These are phyloP conservation scores for Forbesichthys papilliferus DNA, from an alignment of 2,113 vertebrate species.

Conservation along the genomic window DNA sequence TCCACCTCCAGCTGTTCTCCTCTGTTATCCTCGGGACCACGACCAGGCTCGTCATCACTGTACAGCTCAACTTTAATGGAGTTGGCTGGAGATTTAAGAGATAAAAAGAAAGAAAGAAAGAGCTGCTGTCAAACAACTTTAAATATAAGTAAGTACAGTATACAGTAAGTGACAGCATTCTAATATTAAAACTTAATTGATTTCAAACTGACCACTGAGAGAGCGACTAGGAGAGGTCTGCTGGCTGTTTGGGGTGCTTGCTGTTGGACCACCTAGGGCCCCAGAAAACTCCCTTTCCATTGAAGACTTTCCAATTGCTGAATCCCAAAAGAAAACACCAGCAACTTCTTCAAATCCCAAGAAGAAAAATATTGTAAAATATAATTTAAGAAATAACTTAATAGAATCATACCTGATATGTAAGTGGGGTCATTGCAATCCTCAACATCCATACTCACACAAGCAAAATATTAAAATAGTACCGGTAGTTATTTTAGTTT, in stretches of 20 bases:
- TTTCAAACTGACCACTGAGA: slow-evolving; percentile 86
- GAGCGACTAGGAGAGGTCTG: slow-evolving; percentile 92
- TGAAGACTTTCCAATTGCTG: slow-evolving; percentile 92
- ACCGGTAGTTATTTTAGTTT: slow-evolving; percentile 29
- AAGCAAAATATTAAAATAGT: slow-evolving; percentile 72
- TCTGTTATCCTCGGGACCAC: slow-evolving; percentile 78
- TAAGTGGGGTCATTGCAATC: slow-evolving; percentile 92
- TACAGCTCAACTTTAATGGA: slow-evolving; percentile 98
- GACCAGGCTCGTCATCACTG: slow-evolving; percentile 91
- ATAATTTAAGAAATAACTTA: slow-evolving; percentile 4
- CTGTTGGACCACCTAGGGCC: slow-evolving; percentile 85
- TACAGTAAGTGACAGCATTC: not conserved
- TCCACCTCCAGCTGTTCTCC: slow-evolving; percentile 81
- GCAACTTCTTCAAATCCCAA: not conserved
- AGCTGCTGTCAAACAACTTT: not conserved
- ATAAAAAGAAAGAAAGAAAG: not conserved
- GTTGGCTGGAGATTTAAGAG: slow-evolving; percentile 77
- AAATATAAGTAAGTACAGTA: not conserved
- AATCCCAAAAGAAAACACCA: slow-evolving; percentile 19
- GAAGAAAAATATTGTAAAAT: not conserved
- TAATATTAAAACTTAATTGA: not conserved
- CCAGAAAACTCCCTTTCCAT: slow-evolving; percentile 95
- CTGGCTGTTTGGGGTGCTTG: slow-evolving; percentile 96
- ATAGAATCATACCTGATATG: slow-evolving; percentile 82
- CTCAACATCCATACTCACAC: slow-evolving; percentile 90